Conservation (phyloP, 2,888 invertebrate genomes). For the Epirrhoe tristata region DNA sequence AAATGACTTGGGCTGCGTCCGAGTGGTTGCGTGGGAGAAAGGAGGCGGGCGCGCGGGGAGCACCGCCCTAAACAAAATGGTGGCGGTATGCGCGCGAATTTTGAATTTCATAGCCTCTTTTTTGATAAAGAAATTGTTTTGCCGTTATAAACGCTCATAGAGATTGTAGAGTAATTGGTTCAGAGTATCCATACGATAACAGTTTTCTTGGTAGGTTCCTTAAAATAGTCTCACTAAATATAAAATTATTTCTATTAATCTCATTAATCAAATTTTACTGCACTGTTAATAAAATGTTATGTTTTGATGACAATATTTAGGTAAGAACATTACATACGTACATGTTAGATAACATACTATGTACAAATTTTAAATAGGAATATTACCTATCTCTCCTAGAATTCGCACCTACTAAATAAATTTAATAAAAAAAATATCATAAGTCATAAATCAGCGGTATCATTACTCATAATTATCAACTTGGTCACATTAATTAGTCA, state of each 20-base stretch:
- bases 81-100: conserved; percentile 86
- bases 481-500: conserved; percentile 40
- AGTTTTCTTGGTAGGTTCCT: no score
- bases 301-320: no score
- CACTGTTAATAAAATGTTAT: no score
- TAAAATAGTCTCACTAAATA: no score
- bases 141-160: neutral
- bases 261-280: no score
- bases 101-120: conserved; percentile 62
- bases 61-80: conserved; percentile 87
- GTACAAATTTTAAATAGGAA: no score
- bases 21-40: conserved; percentile 78
- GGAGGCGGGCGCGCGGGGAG: conserved; percentile 81
- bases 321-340: no score
- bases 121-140: conserved; percentile 1
- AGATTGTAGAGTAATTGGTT: neutral
- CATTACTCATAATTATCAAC: conserved; percentile 10
- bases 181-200: no score
- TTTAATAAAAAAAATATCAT: neutral
- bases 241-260: no score
- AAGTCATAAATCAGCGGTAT: neutral
- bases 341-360: no score
- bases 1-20: conserved; percentile 84
- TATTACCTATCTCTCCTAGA: no score
- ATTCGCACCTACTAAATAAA: no score